Evolutionary conservation across 2,113 vertebrate species (phyloP), one percentile per base, ranked within the genome.

Genomic region (Martes martes): DNA sequence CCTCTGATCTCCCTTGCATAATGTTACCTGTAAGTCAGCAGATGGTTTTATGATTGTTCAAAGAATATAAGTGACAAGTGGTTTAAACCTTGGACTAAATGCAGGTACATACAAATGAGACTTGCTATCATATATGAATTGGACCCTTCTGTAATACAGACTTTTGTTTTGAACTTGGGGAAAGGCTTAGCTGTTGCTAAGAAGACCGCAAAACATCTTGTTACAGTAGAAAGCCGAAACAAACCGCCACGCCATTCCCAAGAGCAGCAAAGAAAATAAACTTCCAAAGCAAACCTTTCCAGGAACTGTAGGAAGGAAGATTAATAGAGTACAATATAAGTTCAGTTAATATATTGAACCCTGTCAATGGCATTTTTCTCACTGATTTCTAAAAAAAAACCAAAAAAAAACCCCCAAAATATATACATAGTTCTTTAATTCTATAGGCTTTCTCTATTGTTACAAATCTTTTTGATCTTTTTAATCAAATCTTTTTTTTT

Each of bases 301-400:
- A 95, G 69, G 45, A 95, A 96, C 15, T 71, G 69, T 39, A 88
- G 76, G 42, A 93, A 97, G 88, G 76, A 90, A 85, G 63, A 92
- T 69, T 42, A 86, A 95, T 95, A 92, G 93, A 92, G 39, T 74
- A 28, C 52, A 94, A 57, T 79, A 26, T 47, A 96, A 95, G 3
- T 39, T 52, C 52, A 76, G 65, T 80, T 63, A 95, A 73, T 52
- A 24, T 81, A 92, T 52, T 8, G 42, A 59, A 81, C 7, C 91
- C 78, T 86, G 83, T 52, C 39, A 80, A 76, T 24, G 57, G 36
- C 52, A 80, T 93, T 94, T 95, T 91, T 52, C 61, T 89, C 73
- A 95, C 7, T 96, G 45, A 74, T 65, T 67, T 96, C 61, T 96
- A 89, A 74, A 92, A 85, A 83, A 52, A 15, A 50, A 50, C 14